These are phyloP conservation scores for Craseonycteris thonglongyai DNA, from an alignment of 2,113 vertebrate genomes.

Conservation along the genomic window DNA sequence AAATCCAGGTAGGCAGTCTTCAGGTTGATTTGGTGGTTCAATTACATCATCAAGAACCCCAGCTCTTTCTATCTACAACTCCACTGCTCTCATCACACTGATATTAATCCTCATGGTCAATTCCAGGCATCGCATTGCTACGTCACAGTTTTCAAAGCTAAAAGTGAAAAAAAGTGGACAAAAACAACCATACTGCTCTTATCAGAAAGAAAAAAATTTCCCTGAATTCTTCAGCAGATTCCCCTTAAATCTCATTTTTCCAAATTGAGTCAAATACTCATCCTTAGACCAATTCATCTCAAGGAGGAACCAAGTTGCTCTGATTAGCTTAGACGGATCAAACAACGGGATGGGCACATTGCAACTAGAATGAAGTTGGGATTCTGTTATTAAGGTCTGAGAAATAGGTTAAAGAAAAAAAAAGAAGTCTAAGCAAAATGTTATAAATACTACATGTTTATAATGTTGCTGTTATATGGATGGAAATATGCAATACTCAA, in stretches of 20 bases:
- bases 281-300: background rate
- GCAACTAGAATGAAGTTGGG: background rate
- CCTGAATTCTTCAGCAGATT: background rate
- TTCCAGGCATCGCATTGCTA: background rate
- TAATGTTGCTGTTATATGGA: background rate
- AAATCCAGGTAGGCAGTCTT: background rate
- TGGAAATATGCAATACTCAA: background rate
- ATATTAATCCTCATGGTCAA: background rate
- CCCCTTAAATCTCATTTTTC: background rate
- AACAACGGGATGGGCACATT: background rate
- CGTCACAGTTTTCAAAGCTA: background rate
- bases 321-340: background rate
- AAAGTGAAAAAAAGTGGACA: background rate
- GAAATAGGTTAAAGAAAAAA: background rate
- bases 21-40: background rate
- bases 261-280: background rate
- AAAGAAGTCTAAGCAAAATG: background rate
- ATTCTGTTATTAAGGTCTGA: background rate
- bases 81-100: background rate
- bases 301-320: background rate
- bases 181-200: background rate
- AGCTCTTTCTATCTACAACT: background rate
- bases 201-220: background rate
- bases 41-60: too few species aligned
- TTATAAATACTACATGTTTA: background rate